A percentile compares a stretch with the other conserved stretches of the same genome.
Evolutionary conservation across 2,113 vertebrate species (phyloP).

Genomic region (Morone saxatilis): DNA sequence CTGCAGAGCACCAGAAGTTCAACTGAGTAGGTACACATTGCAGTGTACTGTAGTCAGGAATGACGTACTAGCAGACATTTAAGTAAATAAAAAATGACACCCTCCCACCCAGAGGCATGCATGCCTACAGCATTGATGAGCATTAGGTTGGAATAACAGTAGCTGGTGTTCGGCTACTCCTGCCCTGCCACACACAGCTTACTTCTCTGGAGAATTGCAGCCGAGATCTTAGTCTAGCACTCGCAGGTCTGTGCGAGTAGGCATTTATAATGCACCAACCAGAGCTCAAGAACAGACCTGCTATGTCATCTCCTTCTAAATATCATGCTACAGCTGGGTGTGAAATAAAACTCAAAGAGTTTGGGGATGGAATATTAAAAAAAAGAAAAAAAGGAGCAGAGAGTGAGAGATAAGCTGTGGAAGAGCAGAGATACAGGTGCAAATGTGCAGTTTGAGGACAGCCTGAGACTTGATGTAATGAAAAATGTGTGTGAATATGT

Average conservation of each 20-base stretch:
- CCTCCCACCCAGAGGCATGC: slow-evolving; percentile 41
- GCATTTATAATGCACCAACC: slow-evolving; percentile 66
- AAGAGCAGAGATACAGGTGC: slow-evolving; percentile 26
- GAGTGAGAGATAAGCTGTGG: slow-evolving; percentile 34
- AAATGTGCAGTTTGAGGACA: slow-evolving; percentile 38
- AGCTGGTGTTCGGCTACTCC: slow-evolving; percentile 37
- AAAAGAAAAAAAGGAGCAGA: background rate
- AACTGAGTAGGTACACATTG: slow-evolving; percentile 16
- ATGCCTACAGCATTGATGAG: slow-evolving; percentile 43
- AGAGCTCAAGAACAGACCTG: slow-evolving; percentile 53
- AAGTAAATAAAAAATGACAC: slow-evolving; percentile 12
- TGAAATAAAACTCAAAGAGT: slow-evolving; percentile 44
- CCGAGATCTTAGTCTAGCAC: slow-evolving; percentile 45
- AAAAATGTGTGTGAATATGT: slow-evolving; percentile 26
- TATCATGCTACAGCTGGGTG: slow-evolving; percentile 48
- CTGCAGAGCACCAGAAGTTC: slow-evolving; percentile 18
- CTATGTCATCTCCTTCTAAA: slow-evolving; percentile 68
- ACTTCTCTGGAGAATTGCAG: slow-evolving; percentile 52
- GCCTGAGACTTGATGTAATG: slow-evolving; percentile 28
- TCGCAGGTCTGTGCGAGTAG: slow-evolving; percentile 47
- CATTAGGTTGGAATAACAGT: slow-evolving; percentile 28
- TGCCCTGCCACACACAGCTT: slow-evolving; percentile 51
- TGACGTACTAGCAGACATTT: slow-evolving; percentile 35
- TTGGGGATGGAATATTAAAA: slow-evolving; percentile 18
- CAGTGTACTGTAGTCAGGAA: background rate